Evolutionary conservation across 2,888 invertebrate species (phyloP).

Genomic region (Eristalis pertinax): DNA sequence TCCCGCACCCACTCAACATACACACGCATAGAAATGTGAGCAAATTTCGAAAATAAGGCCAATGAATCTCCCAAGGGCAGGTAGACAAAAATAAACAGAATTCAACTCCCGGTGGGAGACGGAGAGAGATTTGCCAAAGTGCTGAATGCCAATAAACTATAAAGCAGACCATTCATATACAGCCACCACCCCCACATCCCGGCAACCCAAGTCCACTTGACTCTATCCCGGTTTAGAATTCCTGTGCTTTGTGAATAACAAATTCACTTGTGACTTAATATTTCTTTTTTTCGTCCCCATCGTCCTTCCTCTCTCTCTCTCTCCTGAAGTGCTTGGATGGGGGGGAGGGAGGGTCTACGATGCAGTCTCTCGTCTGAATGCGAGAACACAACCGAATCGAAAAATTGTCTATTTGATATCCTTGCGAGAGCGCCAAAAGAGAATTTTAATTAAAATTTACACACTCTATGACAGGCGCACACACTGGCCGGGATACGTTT

Average conservation of each 20-base stretch:
- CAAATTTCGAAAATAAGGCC: slow-evolving; percentile 47
- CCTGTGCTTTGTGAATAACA: slow-evolving; percentile 64
- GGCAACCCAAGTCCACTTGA: not conserved
- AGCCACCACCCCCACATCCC: slow-evolving; percentile 17
- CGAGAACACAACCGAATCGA: slow-evolving; percentile 47
- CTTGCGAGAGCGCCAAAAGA: slow-evolving; percentile 48
- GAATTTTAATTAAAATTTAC: slow-evolving; percentile 71
- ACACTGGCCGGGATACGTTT: not conserved
- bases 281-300: slow-evolving; percentile 14
- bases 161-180: slow-evolving; percentile 54
- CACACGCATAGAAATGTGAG: not conserved
- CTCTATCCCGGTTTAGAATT: slow-evolving; percentile 6
- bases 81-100: slow-evolving; percentile 67
- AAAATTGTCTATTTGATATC: slow-evolving; percentile 39
- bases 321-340: too few species aligned
- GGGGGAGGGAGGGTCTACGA: too few species aligned
- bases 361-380: slow-evolving; percentile 22
- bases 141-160: slow-evolving; percentile 66
- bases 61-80: slow-evolving; percentile 38
- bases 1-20: not conserved
- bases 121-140: not conserved
- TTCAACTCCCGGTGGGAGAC: slow-evolving; percentile 2
- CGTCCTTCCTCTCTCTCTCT: not conserved
- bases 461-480: slow-evolving; percentile 32
- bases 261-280: slow-evolving; percentile 45